These are phyloP conservation scores for Calosoma granatense DNA, from an alignment of 1,140 invertebrate species.

Conservation along the genomic window DNA sequence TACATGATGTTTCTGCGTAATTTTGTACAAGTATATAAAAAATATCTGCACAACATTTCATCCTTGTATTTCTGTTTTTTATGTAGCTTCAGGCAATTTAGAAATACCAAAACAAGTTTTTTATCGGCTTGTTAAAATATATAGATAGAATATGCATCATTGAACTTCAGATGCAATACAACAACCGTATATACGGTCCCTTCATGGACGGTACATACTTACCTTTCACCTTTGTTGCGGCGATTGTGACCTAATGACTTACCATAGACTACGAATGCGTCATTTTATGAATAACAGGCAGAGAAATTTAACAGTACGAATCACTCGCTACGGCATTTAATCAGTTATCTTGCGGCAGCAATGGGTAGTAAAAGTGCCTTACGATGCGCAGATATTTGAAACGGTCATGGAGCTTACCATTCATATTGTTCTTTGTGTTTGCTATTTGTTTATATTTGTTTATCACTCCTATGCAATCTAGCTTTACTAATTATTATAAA, in stretches of 20 bases:
- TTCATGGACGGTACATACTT: too few relatives aligned
- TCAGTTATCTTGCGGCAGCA: background rate
- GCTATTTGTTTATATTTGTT: background rate
- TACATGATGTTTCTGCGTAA: too few relatives aligned
- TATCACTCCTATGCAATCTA: background rate
- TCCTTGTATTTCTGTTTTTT: too few relatives aligned
- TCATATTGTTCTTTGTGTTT: background rate
- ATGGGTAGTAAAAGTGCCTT: background rate
- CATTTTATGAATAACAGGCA: background rate
- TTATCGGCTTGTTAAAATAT: too few relatives aligned
- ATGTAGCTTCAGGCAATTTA: too few relatives aligned
- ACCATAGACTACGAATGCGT: background rate
- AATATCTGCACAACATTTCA: too few relatives aligned
- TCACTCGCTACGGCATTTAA: background rate
- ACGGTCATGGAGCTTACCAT: background rate
- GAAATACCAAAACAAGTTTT: too few relatives aligned
- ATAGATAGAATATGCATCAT: too few relatives aligned
- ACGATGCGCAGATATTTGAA: background rate
- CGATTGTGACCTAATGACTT: constrained; percentile 3
- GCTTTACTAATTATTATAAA: background rate
- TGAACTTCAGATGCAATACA: too few relatives aligned
- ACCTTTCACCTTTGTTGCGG: background rate
- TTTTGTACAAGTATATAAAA: too few relatives aligned
- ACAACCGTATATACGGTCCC: too few relatives aligned
- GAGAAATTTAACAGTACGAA: background rate